Evolutionary conservation across 2,797 vertebrate genomes (phyloP).

Genomic region (Sebastolobus alascanus): DNA sequence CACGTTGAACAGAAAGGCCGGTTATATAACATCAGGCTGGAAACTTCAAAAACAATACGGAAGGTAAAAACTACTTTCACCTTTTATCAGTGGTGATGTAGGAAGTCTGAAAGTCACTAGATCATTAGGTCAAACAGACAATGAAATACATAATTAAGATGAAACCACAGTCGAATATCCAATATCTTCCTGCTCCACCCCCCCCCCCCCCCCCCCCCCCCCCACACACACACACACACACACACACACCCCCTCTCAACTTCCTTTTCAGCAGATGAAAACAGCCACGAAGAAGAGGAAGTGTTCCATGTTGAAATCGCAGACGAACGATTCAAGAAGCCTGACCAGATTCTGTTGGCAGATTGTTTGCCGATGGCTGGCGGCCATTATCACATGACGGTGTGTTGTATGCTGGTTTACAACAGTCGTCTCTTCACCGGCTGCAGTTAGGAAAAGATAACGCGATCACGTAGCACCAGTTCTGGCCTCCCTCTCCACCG

Average conservation of each 20-base stretch:
- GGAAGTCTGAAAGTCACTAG: neutral
- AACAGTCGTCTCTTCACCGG: too few relatives aligned
- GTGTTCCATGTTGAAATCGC: constrained; percentile 24
- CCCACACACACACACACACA: too few relatives aligned
- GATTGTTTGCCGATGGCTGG: neutral
- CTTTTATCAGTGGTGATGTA: neutral
- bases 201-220: too few relatives aligned
- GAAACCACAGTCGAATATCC: neutral
- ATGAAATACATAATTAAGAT: neutral
- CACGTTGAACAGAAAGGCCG: neutral
- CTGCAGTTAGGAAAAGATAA: too few relatives aligned
- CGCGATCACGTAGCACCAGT: too few relatives aligned
- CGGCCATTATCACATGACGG: neutral
- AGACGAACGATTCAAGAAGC: neutral
- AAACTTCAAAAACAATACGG: neutral
- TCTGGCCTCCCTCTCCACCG: too few relatives aligned
- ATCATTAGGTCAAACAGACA: neutral
- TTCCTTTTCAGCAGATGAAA: neutral
- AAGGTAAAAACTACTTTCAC: neutral
- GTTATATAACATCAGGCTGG: neutral
- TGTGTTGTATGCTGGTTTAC: too few relatives aligned
- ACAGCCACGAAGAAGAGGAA: constrained; percentile 24
- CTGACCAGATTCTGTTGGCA: constrained; percentile 7
- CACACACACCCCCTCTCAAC: neutral
- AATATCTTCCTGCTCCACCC: neutral